Percentiles rank a stretch among this genome's conserved stretches.
These are phyloP conservation scores for Dasypolia templi DNA, from an alignment of 2,888 invertebrate genomes.

Conservation along the genomic window DNA sequence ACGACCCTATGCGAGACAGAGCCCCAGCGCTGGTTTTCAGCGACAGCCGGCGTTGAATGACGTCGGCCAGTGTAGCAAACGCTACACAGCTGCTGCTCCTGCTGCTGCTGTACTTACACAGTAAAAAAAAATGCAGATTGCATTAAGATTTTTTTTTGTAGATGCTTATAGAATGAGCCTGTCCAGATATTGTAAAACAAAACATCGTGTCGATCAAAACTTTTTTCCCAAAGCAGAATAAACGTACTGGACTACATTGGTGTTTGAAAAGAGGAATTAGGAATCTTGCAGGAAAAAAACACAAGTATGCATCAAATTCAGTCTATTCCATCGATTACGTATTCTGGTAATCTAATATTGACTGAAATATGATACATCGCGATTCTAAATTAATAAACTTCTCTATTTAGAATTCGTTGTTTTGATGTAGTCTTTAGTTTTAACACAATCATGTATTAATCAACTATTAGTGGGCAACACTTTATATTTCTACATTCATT, in stretches of 20 bases:
- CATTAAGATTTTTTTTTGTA: background rate
- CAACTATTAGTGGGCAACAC: background rate
- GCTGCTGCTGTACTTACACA: too few relatives aligned
- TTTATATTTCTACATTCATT: too few relatives aligned
- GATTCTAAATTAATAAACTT: background rate
- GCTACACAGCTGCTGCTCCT: too few relatives aligned
- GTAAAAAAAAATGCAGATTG: too few relatives aligned
- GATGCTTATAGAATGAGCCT: background rate
- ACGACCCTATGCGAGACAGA: too few relatives aligned
- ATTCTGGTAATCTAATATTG: conserved; percentile 4
- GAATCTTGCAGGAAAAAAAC: conserved; percentile 11
- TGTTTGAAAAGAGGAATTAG: background rate
- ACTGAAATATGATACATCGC: conserved; percentile 1
- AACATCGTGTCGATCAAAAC: too few relatives aligned
- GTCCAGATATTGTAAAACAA: background rate
- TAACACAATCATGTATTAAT: background rate
- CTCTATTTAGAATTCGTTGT: background rate
- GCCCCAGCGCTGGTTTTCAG: too few relatives aligned
- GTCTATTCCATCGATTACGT: background rate
- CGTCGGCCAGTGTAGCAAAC: too few relatives aligned
- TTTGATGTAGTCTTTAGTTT: background rate
- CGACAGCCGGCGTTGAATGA: too few relatives aligned
- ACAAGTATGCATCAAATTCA: conserved; percentile 28
- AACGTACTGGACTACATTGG: background rate
- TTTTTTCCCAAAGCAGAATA: background rate